A percentile compares a stretch with the other conserved stretches of the same genome.
Conservation (phyloP, 2,888 invertebrate genomes). For the Clostera curtula region DNA sequence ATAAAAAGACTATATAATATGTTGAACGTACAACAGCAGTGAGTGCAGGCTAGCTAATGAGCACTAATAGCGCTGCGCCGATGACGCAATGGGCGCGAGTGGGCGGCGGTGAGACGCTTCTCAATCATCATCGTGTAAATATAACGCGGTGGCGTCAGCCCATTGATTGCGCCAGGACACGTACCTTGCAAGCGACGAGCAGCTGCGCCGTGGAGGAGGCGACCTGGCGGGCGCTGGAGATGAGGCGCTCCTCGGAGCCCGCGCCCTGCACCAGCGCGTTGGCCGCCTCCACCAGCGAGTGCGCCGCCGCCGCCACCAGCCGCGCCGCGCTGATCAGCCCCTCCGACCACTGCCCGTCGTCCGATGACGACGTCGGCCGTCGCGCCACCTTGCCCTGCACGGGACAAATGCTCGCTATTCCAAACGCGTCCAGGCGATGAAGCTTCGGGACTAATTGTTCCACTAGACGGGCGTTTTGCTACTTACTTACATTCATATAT, state of each 20-base stretch:
- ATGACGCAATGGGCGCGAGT: too few relatives aligned
- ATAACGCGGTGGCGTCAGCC: not conserved
- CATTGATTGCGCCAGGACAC: not conserved
- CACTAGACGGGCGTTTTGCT: too few relatives aligned
- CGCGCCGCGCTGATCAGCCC: constrained; percentile 96
- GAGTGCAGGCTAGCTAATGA: too few relatives aligned
- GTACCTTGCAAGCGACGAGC: constrained; percentile 95
- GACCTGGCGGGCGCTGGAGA: constrained; percentile 96
- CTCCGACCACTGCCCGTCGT: constrained; percentile 99
- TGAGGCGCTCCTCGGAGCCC: constrained; percentile 95
- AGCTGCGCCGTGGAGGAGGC: constrained; percentile 98
- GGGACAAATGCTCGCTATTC: too few relatives aligned
- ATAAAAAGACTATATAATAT: too few relatives aligned
- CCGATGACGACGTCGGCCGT: constrained; percentile 88
- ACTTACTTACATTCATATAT: too few relatives aligned
- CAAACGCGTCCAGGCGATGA: too few relatives aligned
- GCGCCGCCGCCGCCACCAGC: constrained; percentile 97
- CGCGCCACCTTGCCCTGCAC: constrained; percentile 87
- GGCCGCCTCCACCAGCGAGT: constrained; percentile 97
- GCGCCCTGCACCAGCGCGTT: constrained; percentile 95
- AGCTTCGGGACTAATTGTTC: too few relatives aligned
- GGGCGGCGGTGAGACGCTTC: too few relatives aligned
- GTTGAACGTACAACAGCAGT: too few relatives aligned
- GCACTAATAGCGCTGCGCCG: too few relatives aligned
- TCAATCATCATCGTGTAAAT: too few relatives aligned